A percentile compares a stretch with the other conserved stretches of the same genome.
Conservation (phyloP, 2,113 vertebrate genomes). For the Crotophaga sulcirostris region DNA sequence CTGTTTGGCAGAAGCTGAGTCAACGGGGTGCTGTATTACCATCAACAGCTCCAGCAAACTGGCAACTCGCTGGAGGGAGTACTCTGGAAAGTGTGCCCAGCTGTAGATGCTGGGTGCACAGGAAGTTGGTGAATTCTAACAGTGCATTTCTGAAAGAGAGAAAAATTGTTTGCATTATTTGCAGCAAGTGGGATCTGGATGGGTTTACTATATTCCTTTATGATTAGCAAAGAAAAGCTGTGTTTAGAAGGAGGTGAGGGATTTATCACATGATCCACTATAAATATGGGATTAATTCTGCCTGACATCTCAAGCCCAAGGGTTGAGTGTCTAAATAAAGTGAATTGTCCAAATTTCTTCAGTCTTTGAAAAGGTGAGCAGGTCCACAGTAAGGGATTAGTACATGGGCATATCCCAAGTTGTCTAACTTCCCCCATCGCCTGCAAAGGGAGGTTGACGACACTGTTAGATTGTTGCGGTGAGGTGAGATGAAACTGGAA, state of each 20-base stretch:
- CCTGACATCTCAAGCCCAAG: neutral
- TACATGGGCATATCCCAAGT: neutral
- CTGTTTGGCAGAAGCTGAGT: neutral
- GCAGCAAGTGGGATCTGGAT: neutral
- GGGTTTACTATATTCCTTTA: neutral
- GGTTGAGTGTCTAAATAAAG: neutral
- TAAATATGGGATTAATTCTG: neutral
- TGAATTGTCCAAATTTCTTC: neutral
- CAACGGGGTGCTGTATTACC: neutral
- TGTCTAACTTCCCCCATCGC: neutral
- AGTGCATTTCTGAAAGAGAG: neutral
- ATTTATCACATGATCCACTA: neutral
- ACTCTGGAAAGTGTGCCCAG: neutral
- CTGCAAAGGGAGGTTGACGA: neutral
- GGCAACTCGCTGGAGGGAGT: neutral
- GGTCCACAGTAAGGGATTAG: neutral
- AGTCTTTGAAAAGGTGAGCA: neutral
- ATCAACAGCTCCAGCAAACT: neutral
- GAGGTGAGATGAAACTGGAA: neutral
- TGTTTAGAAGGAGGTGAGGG: neutral
- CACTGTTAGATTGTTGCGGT: neutral
- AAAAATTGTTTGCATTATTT: neutral
- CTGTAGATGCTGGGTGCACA: neutral
- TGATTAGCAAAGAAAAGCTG: neutral
- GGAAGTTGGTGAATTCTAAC: neutral